Evolutionary conservation across 2,113 vertebrate genomes (phyloP).

Genomic region (Cisticola juncidis): DNA sequence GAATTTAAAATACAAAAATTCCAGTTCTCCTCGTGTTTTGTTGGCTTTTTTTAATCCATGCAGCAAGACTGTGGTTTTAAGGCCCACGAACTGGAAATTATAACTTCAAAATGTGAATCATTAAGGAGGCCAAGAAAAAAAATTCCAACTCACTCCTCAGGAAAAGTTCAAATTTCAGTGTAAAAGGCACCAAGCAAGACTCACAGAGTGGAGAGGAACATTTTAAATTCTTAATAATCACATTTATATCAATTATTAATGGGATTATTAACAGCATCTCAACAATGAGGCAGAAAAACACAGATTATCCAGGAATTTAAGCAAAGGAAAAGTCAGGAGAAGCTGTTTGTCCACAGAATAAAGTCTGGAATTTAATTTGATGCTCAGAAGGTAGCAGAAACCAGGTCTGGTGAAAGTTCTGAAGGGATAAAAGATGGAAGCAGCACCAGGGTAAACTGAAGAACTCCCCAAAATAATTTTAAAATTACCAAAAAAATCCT

Average conservation of each 20-base stretch:
- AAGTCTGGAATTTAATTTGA: not conserved
- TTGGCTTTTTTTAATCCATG: not conserved
- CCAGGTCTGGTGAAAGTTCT: not conserved
- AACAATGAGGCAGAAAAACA: not conserved
- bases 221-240: not conserved
- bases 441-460: not conserved
- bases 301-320: not conserved
- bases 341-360: not conserved
- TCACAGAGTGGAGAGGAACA: not conserved
- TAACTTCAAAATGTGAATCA: not conserved
- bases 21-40: not conserved
- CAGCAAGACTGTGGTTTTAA: not conserved
- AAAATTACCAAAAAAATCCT: rapidly evolving
- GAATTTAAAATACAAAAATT: not conserved
- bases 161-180: not conserved
- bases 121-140: not conserved
- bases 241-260: not conserved
- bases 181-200: not conserved
- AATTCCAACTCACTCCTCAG: not conserved
- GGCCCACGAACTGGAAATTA: not conserved
- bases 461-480: not conserved
- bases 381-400: not conserved
- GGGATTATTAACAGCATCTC: not conserved
- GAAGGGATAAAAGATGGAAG: not conserved
- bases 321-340: not conserved